Conservation (phyloP, 2,113 vertebrate species). For the Phalacrocorax pelagicus region DNA sequence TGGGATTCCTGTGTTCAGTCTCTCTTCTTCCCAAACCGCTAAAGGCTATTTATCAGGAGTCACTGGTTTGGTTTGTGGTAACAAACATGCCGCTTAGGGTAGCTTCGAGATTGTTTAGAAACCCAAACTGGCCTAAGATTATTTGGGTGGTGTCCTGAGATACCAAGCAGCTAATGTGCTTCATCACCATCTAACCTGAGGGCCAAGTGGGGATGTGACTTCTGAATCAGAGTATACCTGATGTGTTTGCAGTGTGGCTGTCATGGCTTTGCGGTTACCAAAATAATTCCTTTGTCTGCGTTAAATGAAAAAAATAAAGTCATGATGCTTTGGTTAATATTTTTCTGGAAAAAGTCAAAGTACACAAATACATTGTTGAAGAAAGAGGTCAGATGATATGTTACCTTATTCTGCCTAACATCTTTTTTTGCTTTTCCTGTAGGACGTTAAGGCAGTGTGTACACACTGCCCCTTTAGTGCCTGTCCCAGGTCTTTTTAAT, state of each 20-base stretch:
- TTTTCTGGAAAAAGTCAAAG: neutral
- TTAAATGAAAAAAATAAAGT: neutral
- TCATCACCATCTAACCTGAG: neutral
- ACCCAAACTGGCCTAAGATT: neutral
- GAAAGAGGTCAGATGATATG: neutral
- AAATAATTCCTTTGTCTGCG: neutral
- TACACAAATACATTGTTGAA: neutral
- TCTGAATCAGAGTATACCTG: neutral
- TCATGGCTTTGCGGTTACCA: neutral
- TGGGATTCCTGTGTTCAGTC: neutral
- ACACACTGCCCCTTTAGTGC: neutral
- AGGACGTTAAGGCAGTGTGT: neutral
- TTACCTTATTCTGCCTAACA: neutral
- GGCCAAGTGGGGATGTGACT: neutral
- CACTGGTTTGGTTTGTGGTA: neutral
- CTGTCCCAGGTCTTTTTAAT: neutral
- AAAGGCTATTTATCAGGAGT: neutral
- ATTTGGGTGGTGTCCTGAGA: neutral
- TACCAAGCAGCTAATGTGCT: neutral
- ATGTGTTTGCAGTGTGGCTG: neutral
- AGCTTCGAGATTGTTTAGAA: neutral
- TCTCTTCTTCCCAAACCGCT: neutral
- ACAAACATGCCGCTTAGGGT: neutral
- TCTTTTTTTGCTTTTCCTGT: neutral
- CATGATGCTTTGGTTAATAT: neutral